Base-by-base conservation (phyloP, 2,113 vertebrate species). In the Coregonus clupeaformis region DNA sequence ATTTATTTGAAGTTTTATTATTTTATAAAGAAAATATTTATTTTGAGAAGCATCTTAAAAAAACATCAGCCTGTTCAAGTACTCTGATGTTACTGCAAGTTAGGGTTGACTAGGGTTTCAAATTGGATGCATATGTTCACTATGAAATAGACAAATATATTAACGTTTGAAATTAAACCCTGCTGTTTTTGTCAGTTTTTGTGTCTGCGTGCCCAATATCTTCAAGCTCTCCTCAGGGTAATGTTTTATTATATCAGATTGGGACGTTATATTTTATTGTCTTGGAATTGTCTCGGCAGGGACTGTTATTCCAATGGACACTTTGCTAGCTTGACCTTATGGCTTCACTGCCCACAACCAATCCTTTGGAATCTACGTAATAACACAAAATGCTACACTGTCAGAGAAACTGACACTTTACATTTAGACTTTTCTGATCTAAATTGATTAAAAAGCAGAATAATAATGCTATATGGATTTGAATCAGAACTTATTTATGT, bases 101-200 rank as follows among this genome's bases (percentile, higher is more conserved):
- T 83, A 94, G 93, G 94, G 92, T n/a, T 88, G 89, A 82, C 75
- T 42, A 75, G 80, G 82, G 75, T 86, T 85, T 86, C 73, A 70
- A 90, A 91, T 93, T 92, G 88, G 93, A 95, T 95, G 94, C 94
- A 94, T 95, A 95, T 95, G 93, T 95, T 95, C 93, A 94, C 93
- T 95, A 94, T 97, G 94, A 97, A 95, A 96, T 96, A 96, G 96
- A 95, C 96, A 90, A 81, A 97, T 97, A 97, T 96, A 98, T 98
- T 98, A 98, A 98, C 94, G 92, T 96, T 96, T 96, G 92, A 96
- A 96, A 97, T 97, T 94, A 96, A 97, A 96, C 93, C 85, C 88
- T 90, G 72, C 84, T 52, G 49, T 92, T 91, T 63, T 42, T 75
- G 91, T 93, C 91, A 89, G 93, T 90, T 85, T 82, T 90, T 86